phyloP scores from a whole-genome alignment of 2,888 invertebrate species.

The Drosophila setosimentum region DNA sequence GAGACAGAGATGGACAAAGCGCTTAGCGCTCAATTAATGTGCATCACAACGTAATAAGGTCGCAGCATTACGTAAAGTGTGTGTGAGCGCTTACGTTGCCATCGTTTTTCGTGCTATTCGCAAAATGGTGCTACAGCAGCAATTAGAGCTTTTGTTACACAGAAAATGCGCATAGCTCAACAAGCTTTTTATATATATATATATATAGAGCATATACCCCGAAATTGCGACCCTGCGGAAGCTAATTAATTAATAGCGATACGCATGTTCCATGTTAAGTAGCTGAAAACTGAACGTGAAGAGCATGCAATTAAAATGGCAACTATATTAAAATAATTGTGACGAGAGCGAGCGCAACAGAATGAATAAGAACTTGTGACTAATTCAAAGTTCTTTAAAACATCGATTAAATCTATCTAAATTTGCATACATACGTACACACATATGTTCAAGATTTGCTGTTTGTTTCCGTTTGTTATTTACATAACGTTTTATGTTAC shows the following conservation, averaged over 20 bases:
- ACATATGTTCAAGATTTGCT: no score
- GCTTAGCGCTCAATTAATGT: conserved; percentile 10
- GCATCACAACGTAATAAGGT: conserved; percentile 17
- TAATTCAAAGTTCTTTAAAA: background rate
- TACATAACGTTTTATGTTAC: background rate
- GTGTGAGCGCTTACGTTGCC: conserved; percentile 3
- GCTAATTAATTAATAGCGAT: conserved; percentile 1
- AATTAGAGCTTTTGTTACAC: conserved; percentile 1
- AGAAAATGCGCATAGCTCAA: background rate
- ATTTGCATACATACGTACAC: background rate
- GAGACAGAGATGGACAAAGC: background rate
- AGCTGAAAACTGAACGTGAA: background rate
- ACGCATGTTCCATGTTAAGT: background rate
- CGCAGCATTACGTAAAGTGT: conserved; percentile 8
- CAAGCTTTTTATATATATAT: background rate
- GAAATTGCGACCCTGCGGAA: background rate
- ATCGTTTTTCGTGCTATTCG: background rate
- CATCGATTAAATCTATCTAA: background rate
- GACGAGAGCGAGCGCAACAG: background rate
- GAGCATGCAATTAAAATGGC: background rate
- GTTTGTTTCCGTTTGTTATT: background rate
- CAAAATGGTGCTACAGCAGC: background rate
- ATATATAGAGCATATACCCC: background rate
- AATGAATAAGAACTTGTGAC: background rate
- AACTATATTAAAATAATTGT: background rate